Conservation (phyloP, 2,797 vertebrate genomes). For the Pipistrellus nathusii region DNA sequence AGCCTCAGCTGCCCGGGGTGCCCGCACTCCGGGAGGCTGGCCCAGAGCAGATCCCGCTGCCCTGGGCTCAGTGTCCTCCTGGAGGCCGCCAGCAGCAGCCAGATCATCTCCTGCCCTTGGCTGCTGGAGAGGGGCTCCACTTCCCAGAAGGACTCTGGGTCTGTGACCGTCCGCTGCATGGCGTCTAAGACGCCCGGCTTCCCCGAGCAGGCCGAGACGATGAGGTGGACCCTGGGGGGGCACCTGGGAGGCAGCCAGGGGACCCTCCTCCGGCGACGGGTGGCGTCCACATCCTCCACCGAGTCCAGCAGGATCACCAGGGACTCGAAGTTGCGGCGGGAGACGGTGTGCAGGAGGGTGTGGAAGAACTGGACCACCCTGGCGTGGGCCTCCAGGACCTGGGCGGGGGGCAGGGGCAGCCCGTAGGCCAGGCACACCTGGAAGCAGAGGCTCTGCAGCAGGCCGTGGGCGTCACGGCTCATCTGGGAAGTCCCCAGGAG, state of each 20-base stretch:
- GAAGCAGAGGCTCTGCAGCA: slow-evolving; percentile 88
- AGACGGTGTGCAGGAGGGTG: slow-evolving; percentile 84
- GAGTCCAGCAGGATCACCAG: slow-evolving; percentile 90
- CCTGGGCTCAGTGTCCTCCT: slow-evolving; percentile 80
- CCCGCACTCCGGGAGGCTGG: slow-evolving; percentile 85
- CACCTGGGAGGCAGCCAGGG: slow-evolving; percentile 89
- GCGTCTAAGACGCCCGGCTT: slow-evolving; percentile 78
- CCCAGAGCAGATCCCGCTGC: slow-evolving; percentile 85
- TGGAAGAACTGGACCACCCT: slow-evolving; percentile 88
- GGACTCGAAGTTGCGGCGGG: slow-evolving; percentile 82
- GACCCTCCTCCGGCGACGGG: slow-evolving; percentile 76
- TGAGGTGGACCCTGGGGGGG: slow-evolving; percentile 88
- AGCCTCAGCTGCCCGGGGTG: slow-evolving; percentile 89
- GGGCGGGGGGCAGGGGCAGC: slow-evolving; percentile 83
- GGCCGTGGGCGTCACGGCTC: slow-evolving; percentile 83
- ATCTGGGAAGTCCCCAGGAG: slow-evolving; percentile 88
- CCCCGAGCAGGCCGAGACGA: slow-evolving; percentile 86
- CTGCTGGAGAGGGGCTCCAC: slow-evolving; percentile 84
- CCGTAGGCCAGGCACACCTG: slow-evolving; percentile 88
- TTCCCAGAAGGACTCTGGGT: slow-evolving; percentile 84
- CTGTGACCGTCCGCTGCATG: slow-evolving; percentile 69
- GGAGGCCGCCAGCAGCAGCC: slow-evolving; percentile 79
- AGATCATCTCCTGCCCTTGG: slow-evolving; percentile 86
- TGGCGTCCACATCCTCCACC: slow-evolving; percentile 87
- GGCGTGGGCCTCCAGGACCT: slow-evolving; percentile 79